Conservation (phyloP, 2,888 invertebrate genomes). For the Morpho helenor region DNA sequence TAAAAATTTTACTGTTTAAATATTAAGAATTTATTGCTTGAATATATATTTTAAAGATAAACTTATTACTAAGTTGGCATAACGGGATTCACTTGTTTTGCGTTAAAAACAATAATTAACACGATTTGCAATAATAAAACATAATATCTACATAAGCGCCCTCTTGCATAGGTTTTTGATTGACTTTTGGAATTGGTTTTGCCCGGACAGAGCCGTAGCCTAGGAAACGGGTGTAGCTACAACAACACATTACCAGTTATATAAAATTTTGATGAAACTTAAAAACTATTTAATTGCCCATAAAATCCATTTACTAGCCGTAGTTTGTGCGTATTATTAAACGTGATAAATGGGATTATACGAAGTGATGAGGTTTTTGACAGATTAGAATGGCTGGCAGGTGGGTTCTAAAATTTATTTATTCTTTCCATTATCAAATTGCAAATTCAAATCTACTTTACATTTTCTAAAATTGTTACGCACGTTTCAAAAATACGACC, state of each 20-base stretch:
- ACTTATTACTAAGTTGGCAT: no score
- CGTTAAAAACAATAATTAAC: not conserved
- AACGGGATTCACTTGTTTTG: not conserved
- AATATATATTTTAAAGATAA: no score
- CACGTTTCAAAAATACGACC: not conserved
- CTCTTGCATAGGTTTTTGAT: slow-evolving; percentile 14
- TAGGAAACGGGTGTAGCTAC: slow-evolving; percentile 77
- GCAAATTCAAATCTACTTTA: slow-evolving; percentile 16
- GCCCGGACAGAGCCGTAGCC: slow-evolving; percentile 62
- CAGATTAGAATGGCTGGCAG: slow-evolving; percentile 71
- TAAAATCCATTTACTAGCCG: slow-evolving; percentile 25
- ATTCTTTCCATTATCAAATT: slow-evolving; percentile 24
- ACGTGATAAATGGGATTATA: slow-evolving; percentile 26
- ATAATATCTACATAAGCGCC: slow-evolving; percentile 14
- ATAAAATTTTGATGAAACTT: slow-evolving; percentile 41
- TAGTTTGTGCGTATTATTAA: slow-evolving; percentile 17
- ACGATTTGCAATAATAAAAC: not conserved
- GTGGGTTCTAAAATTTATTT: slow-evolving; percentile 44
- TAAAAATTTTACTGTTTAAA: no score
- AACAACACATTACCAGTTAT: slow-evolving; percentile 71
- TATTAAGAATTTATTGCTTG: no score
- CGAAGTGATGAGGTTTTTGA: slow-evolving; percentile 55
- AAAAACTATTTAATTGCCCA: slow-evolving; percentile 19
- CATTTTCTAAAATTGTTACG: slow-evolving; percentile 17
- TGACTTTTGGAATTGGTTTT: slow-evolving; percentile 25